Evolutionary conservation across 1,140 invertebrate genomes (phyloP), one percentile per base, ranked within the genome.

Genomic region (Fopius arisanus): DNA sequence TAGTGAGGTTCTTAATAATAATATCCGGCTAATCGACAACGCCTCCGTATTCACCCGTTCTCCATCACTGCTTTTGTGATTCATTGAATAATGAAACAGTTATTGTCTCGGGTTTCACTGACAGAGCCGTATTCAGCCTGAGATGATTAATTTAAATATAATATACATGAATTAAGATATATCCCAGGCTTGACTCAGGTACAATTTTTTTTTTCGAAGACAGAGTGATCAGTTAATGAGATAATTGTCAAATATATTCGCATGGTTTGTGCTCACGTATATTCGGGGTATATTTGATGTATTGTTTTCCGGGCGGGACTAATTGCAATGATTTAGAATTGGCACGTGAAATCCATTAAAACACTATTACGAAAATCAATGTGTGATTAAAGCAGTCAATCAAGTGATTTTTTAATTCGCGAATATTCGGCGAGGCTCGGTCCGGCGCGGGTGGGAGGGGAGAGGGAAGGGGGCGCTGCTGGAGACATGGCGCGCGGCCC

Each of bases 1-100:
- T 73, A 79, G 76, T 77, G 72, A 77, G 78, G 74, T 81, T 73
- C 79, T 84, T 84, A 84, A 83, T 79, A 79, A 81, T 80, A 75
- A 70, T 75, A 84, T 86, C 84, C 83, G 80, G 80, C 74, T 63
- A 72, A 68, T 62, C 72, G 51, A 65, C 73, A 66, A 78, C 75
- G 80, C 78, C 76, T 80, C 48, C 4, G 48, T 54, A 19, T 26
- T 21, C 48, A 71, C 72, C 51, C 77, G n/a, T 40, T 77, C 75
- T 77, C 63, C 62, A 31, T 48, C 75, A 54, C 73, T 74, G 71
- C 40, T 75, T 63, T 74, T 66, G 51, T 62, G 31, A 31, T 51
- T 65, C 28, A 28, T 26, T 65, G 41, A 68, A 54, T 54, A 54
- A 67, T 72, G 28, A 68, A 26, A 5, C 12, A 31, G 41, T 72